Evolutionary conservation across 2,888 invertebrate genomes (phyloP).

Genomic region (Phengaris arion): DNA sequence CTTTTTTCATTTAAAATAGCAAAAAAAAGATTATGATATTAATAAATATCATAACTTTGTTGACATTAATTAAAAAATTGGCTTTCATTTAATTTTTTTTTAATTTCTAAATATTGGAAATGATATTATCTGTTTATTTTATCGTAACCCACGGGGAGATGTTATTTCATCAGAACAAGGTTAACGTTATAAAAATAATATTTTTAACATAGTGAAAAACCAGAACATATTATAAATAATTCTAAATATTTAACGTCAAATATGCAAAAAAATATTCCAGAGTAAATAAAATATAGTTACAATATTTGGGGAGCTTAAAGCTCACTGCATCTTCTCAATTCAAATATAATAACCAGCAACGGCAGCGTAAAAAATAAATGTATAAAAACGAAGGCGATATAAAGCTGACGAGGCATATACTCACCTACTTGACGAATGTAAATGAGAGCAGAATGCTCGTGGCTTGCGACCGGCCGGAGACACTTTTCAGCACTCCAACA

Average conservation of each 20-base stretch:
- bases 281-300: background rate
- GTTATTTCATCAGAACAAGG: background rate
- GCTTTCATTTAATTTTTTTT: no score
- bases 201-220: background rate
- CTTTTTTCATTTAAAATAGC: no score
- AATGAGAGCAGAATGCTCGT: slow-evolving; percentile 59
- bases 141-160: background rate
- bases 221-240: background rate
- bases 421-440: slow-evolving; percentile 68
- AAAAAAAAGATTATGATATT: no score
- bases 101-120: background rate
- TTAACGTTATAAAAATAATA: background rate
- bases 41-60: no score
- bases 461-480: slow-evolving; percentile 52
- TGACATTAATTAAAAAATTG: no score
- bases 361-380: slow-evolving; percentile 40
- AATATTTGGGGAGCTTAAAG: background rate
- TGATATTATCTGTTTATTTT: background rate
- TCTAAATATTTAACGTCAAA: background rate
- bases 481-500: slow-evolving; percentile 59
- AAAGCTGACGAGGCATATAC: slow-evolving; percentile 61
- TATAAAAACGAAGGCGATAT: slow-evolving; percentile 50
- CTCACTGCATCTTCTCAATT: background rate
- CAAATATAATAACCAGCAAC: slow-evolving; percentile 7
- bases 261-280: background rate